Base-by-base conservation (phyloP, 92 coral and sea anemone genomes). In the Isaurus tuberculatus region DNA sequence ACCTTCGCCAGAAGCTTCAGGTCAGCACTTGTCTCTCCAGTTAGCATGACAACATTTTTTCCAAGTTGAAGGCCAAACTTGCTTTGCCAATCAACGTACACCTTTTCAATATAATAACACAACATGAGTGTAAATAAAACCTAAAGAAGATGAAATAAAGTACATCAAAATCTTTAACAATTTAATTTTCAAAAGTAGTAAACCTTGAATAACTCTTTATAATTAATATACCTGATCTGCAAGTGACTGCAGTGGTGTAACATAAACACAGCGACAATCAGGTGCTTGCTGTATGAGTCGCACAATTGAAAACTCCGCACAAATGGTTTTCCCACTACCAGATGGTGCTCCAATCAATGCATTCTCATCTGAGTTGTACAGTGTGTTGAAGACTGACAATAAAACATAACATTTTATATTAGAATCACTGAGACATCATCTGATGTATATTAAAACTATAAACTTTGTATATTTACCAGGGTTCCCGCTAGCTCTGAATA, bases 1-100 rank as follows among this genome's bases (percentile, higher is more conserved):
- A 94, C 99, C 97, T 96, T 96, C 3, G 99, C 99, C 4, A 96
- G 86, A 36, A 96, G 97, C 73, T 96, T 96, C 28, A 96, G 98
- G 70, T 96, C 99, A 9, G 98, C 98, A 84, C 99, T 96, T 2
- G 99, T 96, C 73, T 96, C 99, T 37, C 99, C 99, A 20, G 99
- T 96, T 63, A 96, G 65, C 83, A 91, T 84, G n/a, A 96, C 99
- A 32, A 94, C 99, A 70, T 94, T 96, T 87, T 96, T 96, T 20
- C 98, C 98, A 29, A 96, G 84, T 65, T 92, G 96, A 73, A 94
- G 74, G 17, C 93, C 98, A 94, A 96, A 96, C 89, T 96, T 96
- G 77, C 91, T 94, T 84, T 96, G 97, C 98, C 98, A 96, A 83
- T 96, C 99, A 34, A 95, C 93, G 73, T 86, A 96, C 0, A 96